These are phyloP conservation scores for Hipparchia semele DNA, from an alignment of 2,888 invertebrate genomes.

Conservation along the genomic window DNA sequence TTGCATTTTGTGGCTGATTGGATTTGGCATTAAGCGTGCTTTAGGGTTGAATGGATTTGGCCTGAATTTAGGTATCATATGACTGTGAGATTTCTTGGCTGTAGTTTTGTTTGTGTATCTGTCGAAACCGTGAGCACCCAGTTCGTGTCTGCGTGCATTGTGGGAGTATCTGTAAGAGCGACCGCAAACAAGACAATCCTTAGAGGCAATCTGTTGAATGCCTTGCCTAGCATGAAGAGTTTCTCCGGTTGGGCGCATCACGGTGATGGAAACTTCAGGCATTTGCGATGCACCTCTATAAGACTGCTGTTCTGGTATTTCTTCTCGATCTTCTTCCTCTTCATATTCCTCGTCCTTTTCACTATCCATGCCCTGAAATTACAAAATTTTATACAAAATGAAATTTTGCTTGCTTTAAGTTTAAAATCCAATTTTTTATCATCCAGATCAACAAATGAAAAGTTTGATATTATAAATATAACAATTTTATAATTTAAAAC, in stretches of 20 bases:
- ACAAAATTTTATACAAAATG: neutral
- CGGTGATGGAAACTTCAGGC: constrained; percentile 78
- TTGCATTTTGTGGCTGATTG: constrained; percentile 75
- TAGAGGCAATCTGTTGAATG: constrained; percentile 77
- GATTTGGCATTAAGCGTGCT: constrained; percentile 77
- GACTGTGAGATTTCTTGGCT: constrained; percentile 57
- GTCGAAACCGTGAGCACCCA: constrained; percentile 75
- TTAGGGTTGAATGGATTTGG: constrained; percentile 80
- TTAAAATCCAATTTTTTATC: neutral
- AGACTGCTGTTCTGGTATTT: constrained; percentile 50
- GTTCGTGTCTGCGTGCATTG: constrained; percentile 78
- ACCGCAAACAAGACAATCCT: constrained; percentile 77
- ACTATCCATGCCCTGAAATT: constrained; percentile 72
- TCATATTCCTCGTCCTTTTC: constrained; percentile 65
- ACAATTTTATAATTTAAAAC: too few relatives aligned
- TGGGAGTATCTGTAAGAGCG: constrained; percentile 79
- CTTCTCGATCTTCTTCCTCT: constrained; percentile 62
- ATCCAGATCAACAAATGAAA: neutral
- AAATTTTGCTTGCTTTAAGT: neutral
- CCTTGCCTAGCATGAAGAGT: constrained; percentile 74
- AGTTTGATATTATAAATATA: too few relatives aligned
- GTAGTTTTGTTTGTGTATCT: constrained; percentile 77
- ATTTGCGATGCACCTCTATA: constrained; percentile 61
- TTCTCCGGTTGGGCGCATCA: constrained; percentile 75
- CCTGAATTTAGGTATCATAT: constrained; percentile 71